phyloP scores from a whole-genome alignment of 2,113 vertebrate species.

The Lepidothrix coronata region DNA sequence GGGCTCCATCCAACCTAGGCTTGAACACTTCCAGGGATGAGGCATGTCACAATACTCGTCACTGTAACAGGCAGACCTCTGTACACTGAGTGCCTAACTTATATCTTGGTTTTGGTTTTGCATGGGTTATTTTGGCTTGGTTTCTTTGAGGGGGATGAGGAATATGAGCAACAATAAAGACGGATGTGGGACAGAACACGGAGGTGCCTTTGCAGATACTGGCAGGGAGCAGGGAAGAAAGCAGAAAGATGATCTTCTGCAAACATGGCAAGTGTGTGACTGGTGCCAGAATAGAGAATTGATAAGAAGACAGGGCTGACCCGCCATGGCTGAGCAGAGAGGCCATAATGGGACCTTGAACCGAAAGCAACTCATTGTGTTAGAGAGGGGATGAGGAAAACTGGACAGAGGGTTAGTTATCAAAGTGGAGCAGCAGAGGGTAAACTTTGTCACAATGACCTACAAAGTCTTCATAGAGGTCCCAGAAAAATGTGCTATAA shows the following conservation, averaged over 20 bases:
- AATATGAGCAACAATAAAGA: neutral
- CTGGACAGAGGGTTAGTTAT: neutral
- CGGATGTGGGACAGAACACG: neutral
- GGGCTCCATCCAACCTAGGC: neutral
- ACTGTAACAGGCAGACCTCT: neutral
- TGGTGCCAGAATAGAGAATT: neutral
- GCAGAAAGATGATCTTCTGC: neutral
- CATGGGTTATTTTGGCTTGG: neutral
- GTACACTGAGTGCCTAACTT: neutral
- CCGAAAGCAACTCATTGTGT: neutral
- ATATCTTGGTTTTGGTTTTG: neutral
- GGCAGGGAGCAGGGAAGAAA: neutral
- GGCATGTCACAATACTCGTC: neutral
- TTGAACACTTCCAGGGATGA: neutral
- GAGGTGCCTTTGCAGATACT: neutral
- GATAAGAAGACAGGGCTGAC: neutral
- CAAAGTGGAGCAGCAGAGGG: neutral
- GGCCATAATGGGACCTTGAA: rapidly evolving
- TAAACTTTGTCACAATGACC: neutral
- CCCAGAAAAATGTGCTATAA: neutral
- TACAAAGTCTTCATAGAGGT: neutral
- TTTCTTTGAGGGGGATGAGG: neutral
- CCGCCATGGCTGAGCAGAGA: neutral
- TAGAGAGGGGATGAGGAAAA: neutral
- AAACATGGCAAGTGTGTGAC: neutral